phyloP scores from a whole-genome alignment of 2,797 vertebrate genomes.

The Danio tinwini region DNA sequence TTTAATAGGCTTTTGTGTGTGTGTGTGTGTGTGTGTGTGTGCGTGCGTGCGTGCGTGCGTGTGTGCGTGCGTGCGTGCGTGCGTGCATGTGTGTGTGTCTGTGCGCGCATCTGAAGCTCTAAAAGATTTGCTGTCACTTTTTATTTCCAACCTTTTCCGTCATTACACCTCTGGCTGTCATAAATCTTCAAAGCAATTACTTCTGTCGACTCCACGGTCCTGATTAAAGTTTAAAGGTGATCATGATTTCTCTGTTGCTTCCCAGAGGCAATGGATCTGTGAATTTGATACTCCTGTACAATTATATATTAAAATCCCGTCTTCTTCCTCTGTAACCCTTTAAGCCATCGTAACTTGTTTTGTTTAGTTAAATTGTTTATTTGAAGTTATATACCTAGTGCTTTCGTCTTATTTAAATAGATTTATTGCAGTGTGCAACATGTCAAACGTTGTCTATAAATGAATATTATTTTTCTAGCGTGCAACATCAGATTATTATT shows the following conservation, averaged over 20 bases:
- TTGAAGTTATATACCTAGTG: background rate
- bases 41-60: too few relatives aligned
- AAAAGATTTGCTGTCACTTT: background rate
- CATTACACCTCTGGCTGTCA: background rate
- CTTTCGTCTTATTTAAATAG: conserved; percentile 2
- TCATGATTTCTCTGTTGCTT: conserved; percentile 1
- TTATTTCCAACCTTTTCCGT: background rate
- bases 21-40: too few relatives aligned
- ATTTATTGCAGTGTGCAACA: background rate
- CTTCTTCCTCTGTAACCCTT: background rate
- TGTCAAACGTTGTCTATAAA: background rate
- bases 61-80: too few relatives aligned
- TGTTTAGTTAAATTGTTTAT: background rate
- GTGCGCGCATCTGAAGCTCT: background rate
- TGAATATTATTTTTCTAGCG: background rate
- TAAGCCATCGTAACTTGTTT: background rate
- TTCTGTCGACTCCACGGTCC: background rate
- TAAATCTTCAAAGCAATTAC: conserved; percentile 22
- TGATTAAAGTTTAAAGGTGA: conserved; percentile 33
- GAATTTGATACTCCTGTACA: background rate
- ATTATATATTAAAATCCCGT: background rate
- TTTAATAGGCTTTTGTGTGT: background rate
- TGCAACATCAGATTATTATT: conserved; percentile 16
- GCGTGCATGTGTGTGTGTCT: too few relatives aligned
- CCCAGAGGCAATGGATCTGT: conserved; percentile 1